Conservation (phyloP, 2,888 invertebrate genomes). For the Pogonocherus hispidulus region DNA sequence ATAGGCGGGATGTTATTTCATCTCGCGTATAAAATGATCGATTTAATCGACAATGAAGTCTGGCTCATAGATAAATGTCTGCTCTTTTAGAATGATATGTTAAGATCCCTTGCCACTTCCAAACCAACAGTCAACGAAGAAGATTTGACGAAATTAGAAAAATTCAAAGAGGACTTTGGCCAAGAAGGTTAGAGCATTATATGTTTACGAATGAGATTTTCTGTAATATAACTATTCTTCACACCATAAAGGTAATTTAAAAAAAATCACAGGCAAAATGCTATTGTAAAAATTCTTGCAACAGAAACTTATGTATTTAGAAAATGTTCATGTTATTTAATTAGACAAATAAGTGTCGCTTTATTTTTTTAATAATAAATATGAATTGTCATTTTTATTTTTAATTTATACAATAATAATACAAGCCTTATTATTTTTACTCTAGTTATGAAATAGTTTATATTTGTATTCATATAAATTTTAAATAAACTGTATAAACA, state of each 20-base stretch:
- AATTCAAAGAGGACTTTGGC: conserved; percentile 98
- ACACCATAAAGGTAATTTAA: conserved; percentile 28
- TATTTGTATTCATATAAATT: conserved; percentile 46
- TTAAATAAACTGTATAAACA: conserved; percentile 37
- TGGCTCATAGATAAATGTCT: no score
- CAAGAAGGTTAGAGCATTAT: conserved; percentile 89
- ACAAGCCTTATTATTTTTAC: conserved; percentile 44
- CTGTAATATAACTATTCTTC: conserved; percentile 36
- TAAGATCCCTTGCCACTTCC: conserved; percentile 90
- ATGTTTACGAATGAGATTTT: conserved; percentile 26
- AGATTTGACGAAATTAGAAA: conserved; percentile 91
- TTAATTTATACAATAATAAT: conserved; percentile 38
- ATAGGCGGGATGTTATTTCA: no score
- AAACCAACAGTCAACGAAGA: conserved; percentile 98
- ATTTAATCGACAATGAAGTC: no score
- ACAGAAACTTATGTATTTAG: background rate
- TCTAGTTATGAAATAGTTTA: conserved; percentile 44
- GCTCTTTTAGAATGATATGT: conserved; percentile 84
- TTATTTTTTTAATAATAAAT: conserved; percentile 49
- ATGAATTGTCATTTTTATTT: conserved; percentile 34
- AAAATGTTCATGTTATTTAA: conserved; percentile 13
- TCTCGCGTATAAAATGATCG: no score
- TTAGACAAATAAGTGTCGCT: conserved; percentile 43
- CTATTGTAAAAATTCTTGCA: conserved; percentile 35
- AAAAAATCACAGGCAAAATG: conserved; percentile 31